Percentiles rank a stretch among this genome's conserved stretches.
Evolutionary conservation across 2,797 vertebrate species (phyloP).

Genomic region (Leucoraja ocellata): DNA sequence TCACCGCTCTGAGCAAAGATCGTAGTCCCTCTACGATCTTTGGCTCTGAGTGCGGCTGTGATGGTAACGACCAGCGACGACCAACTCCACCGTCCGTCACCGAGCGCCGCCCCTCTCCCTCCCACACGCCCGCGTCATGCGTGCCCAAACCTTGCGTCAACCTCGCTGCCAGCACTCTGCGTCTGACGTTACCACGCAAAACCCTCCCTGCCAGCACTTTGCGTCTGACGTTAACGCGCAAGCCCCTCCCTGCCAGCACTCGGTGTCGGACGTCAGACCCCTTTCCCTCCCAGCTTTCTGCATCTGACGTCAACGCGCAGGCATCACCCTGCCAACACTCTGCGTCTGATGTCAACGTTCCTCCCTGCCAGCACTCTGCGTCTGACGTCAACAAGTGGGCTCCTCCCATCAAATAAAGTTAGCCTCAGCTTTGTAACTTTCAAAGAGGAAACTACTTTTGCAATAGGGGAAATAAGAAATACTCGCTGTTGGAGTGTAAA

Average conservation of each 20-base stretch:
- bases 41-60: background rate
- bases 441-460: no score
- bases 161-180: background rate
- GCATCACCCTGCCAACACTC: background rate
- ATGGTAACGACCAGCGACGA: background rate
- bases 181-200: no score
- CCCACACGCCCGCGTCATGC: background rate
- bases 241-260: background rate
- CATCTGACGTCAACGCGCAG: background rate
- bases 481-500: no score
- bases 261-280: background rate
- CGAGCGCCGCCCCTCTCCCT: no score
- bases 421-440: no score
- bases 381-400: background rate
- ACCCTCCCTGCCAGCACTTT: background rate
- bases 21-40: no score
- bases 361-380: background rate
- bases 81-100: background rate
- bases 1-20: background rate
- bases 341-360: no score
- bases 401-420: background rate
- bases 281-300: background rate
- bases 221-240: background rate
- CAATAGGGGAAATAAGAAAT: no score
- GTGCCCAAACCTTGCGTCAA: background rate